Percentiles rank a stretch among this genome's conserved stretches.
Conservation (phyloP, 2,888 invertebrate species). For the Rhagophthalmus giganteus region DNA sequence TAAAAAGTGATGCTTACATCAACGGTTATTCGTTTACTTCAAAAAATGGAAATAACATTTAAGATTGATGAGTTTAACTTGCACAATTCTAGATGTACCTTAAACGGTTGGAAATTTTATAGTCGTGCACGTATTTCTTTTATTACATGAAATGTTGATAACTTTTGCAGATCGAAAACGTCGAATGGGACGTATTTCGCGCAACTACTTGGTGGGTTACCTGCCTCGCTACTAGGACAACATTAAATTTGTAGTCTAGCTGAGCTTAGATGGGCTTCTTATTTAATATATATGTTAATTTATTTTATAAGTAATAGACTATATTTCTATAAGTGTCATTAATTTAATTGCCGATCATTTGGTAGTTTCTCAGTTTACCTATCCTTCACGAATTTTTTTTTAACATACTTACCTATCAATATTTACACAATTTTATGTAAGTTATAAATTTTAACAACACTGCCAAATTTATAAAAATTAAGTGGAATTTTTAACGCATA, state of each 20-base stretch:
- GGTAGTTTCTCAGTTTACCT: too few relatives aligned
- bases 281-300: slow-evolving; percentile 38
- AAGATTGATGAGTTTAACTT: background rate
- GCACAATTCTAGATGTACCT: background rate
- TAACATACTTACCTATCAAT: too few relatives aligned
- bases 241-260: slow-evolving; percentile 28
- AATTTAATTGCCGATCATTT: too few relatives aligned
- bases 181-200: slow-evolving; percentile 77
- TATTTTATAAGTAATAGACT: slow-evolving; percentile 34
- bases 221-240: slow-evolving; percentile 55
- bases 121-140: too few relatives aligned
- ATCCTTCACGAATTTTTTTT: too few relatives aligned
- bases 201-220: slow-evolving; percentile 80
- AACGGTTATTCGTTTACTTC: too few relatives aligned
- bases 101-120: too few relatives aligned
- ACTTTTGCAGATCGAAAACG: slow-evolving; percentile 73
- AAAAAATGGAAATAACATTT: too few relatives aligned
- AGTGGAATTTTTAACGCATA: too few relatives aligned
- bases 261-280: slow-evolving; percentile 38
- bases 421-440: background rate
- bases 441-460: slow-evolving; percentile 44
- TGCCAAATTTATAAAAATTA: slow-evolving; percentile 37
- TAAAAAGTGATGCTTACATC: too few relatives aligned
- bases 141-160: too few relatives aligned
- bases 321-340: slow-evolving; percentile 42